Conservation (phyloP, 2,797 vertebrate species). For the Gambusia yucatana region DNA sequence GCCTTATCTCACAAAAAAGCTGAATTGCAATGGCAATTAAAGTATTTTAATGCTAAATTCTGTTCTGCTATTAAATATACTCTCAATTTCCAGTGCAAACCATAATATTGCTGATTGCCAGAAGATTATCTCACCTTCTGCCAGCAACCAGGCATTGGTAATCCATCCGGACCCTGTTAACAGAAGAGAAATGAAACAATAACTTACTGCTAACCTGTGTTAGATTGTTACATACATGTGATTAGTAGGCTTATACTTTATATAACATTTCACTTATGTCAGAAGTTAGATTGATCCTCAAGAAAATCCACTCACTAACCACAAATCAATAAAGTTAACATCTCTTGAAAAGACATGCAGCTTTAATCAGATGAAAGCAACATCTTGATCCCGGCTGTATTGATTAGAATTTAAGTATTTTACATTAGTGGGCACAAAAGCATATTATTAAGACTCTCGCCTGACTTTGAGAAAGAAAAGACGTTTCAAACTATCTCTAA, state of each 20-base stretch:
- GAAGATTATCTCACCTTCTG: conserved; percentile 89
- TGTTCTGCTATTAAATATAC: neutral
- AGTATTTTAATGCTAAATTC: neutral
- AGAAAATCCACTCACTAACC: neutral
- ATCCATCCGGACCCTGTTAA: conserved; percentile 95
- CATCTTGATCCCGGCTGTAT: neutral
- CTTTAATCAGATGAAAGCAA: neutral
- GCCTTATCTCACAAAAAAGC: neutral
- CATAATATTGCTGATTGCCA: neutral
- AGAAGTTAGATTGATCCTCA: neutral
- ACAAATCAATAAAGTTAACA: neutral
- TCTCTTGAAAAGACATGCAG: neutral
- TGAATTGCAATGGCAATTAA: neutral
- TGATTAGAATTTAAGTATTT: neutral
- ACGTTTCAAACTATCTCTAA: neutral
- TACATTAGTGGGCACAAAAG: neutral
- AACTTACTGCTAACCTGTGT: neutral
- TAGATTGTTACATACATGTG: neutral
- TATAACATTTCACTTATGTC: conserved; percentile 1
- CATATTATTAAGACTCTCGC: neutral
- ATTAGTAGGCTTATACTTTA: neutral
- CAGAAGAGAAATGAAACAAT: conserved; percentile 43
- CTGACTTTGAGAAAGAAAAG: neutral
- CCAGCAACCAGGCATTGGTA: conserved; percentile 99
- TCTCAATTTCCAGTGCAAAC: neutral